Base-by-base conservation (phyloP, 2,797 vertebrate species). In the Gallinago stenura region DNA sequence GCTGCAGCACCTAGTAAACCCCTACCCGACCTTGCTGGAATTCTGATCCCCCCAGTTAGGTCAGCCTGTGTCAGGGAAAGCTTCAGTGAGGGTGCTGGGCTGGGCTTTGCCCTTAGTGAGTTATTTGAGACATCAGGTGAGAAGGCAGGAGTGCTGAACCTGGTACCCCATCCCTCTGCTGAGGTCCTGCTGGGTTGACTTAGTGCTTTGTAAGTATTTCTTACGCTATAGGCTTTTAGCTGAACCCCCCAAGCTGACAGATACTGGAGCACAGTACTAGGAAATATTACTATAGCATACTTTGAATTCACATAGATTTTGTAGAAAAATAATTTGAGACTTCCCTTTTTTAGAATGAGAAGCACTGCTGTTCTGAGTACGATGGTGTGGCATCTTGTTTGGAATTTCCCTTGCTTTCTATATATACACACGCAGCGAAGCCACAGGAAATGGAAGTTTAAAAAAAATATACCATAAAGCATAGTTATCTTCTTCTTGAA, bases 341-440 rank as follows among this genome's bases (percentile, higher is more conserved):
- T 97, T 97, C 97, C 77, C 53, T 93, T 97, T 97, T 96, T 92
- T 96, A 93, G 78, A 95, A 92, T 58, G 65, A 94, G 92, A 95
- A 90, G 79, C 83, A n/a, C 83, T 87, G 96, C 90, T 65, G 86
- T 93, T 85, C 88, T 97, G 92, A 96, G 81, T 92, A 77, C 45
- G 70, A 54, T 16, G 24, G 53, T 83, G 92, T 94, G 90, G 93
- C 92, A 89, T 91, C 90, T 96, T 94, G 65, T 87, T 96, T 97
- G 97, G 97, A 97, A 97, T 97, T 97, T 97, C 97, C 97, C 97
- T 95, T 95, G 90, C 92, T 92, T 97, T 97, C 91, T 97, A 96
- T 97, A 97, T 94, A 92, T 96, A 95, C 54, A 91, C 81, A 87
- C 46, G 43, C 69, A 89, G 84, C 50, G 4, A 89, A 96, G 83